A percentile compares a stretch with the other conserved stretches of the same genome.
These are phyloP conservation scores for Trematomus loennbergii DNA, from an alignment of 2,113 vertebrate genomes.

Conservation along the genomic window DNA sequence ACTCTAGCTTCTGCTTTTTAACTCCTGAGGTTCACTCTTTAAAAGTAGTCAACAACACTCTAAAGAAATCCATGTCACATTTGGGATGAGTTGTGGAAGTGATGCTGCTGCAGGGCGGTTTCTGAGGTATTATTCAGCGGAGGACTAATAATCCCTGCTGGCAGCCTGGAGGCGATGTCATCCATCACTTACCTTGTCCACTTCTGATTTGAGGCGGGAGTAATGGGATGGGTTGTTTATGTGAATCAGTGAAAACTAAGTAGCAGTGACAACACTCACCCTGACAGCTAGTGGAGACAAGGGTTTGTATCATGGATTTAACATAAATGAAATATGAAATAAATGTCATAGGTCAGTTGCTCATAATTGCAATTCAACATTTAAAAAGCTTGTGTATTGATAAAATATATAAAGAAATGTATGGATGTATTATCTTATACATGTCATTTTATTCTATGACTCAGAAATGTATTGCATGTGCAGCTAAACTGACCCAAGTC, in stretches of 20 bases:
- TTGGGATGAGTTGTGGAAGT: constrained; percentile 20
- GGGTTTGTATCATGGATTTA: constrained; percentile 1
- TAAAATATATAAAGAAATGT: background rate
- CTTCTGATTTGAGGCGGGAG: constrained; percentile 53
- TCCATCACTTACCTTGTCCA: constrained; percentile 76
- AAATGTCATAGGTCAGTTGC: background rate
- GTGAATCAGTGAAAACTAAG: constrained; percentile 50
- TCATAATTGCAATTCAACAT: background rate
- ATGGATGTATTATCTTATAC: background rate
- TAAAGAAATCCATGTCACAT: constrained; percentile 49
- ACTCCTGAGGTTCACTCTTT: constrained; percentile 1
- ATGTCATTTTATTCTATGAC: background rate
- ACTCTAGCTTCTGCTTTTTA: constrained; percentile 3
- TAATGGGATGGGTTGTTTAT: constrained; percentile 63
- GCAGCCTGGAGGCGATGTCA: constrained; percentile 50
- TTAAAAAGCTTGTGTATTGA: background rate
- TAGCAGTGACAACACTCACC: constrained; percentile 40
- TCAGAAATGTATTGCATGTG: constrained; percentile 1
- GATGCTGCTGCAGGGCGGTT: constrained; percentile 44
- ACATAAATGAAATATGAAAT: constrained; percentile 2
- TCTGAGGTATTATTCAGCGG: constrained; percentile 55
- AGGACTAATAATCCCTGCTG: constrained; percentile 64
- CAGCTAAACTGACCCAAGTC: background rate
- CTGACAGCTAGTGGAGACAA: constrained; percentile 12
- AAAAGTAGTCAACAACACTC: constrained; percentile 29